These are phyloP conservation scores for Drosophila nr. fundita DNA, from an alignment of 2,888 invertebrate species.

Conservation along the genomic window DNA sequence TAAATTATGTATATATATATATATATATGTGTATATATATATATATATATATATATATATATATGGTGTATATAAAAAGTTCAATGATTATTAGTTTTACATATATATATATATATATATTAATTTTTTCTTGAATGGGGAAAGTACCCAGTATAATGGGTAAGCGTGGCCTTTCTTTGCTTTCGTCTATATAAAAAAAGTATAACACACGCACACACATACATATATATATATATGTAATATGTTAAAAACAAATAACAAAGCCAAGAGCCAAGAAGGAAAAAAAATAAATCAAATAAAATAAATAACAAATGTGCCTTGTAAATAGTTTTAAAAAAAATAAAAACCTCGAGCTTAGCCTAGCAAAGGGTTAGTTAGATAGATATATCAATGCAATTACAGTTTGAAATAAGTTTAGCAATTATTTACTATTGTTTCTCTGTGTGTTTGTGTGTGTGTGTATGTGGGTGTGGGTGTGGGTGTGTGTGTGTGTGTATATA, in stretches of 20 bases:
- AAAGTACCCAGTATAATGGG: conserved; percentile 53
- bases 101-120: conserved; percentile 38
- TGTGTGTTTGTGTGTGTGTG: conserved; percentile 4
- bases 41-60: conserved; percentile 27
- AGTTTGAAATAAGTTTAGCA: conserved; percentile 23
- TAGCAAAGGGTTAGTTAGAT: conserved; percentile 22
- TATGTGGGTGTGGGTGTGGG: conserved; percentile 16
- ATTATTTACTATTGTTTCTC: conserved; percentile 31
- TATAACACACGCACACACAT: conserved; percentile 37
- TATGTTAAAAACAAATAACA: conserved; percentile 54
- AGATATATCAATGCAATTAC: conserved; percentile 18
- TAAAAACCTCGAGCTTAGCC: conserved; percentile 46
- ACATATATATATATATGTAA: conserved; percentile 2
- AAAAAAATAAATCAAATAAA: conserved; percentile 38
- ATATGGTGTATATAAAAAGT: conserved; percentile 68
- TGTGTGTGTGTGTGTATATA: conserved; percentile 32
- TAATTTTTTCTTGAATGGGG: conserved; percentile 28
- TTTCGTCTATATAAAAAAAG: conserved; percentile 18
- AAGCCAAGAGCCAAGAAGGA: conserved; percentile 43
- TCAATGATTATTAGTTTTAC: conserved; percentile 69
- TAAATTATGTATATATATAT: conserved; percentile 47
- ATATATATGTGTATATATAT: conserved; percentile 32
- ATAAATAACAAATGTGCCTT: conserved; percentile 73
- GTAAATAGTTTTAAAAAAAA: conserved; percentile 47
- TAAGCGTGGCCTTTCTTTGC: conserved; percentile 56